Evolutionary conservation across 2,113 vertebrate species (phyloP), one percentile per base, ranked within the genome.

Genomic region (Callospermophilus lateralis): DNA sequence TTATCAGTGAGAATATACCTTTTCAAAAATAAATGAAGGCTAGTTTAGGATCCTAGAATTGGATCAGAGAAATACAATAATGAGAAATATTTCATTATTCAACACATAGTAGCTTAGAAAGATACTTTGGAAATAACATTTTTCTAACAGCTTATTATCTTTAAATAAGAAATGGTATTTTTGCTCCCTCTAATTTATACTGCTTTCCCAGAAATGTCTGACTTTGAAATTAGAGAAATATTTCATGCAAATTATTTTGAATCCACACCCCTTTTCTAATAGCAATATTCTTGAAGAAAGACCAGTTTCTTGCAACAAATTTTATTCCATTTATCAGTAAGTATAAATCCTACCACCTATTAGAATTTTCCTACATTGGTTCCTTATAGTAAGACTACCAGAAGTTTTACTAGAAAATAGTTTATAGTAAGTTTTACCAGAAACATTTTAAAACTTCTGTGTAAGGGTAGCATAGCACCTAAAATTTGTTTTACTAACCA

Each of bases 371-470:
- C 67, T 81, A 0, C 63, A 12, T 78, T 65, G 34, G n/a, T 91
- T 6, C 17, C 12, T 37, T 65, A 1, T n/a, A 80, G 26, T 84
- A 83, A 5, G 8, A 32, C 73, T 93, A 87, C 2, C 9, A 74
- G 74, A n/a, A 78, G 4, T 79, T 89, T 92, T 39, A 92, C 39
- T 15, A 74, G 17, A 83, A 67, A 78, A 51, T 51, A 51, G 13
- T 79, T 0, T 34, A 68, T 67, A 78, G 19, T 79, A n/a, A 78
- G 6, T 70, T 89, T 92, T 39, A 92, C 39, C 15, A 74, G 17
- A 83, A 67, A 74, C 30, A 93, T 92, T 96, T 93, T 45, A 83
- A 65, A 79, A 78, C 92, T 95, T 93, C 58, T 61, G 12, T 45
- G 8, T 34, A 39, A 80, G 22, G 67, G 6, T 6, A 84, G 58